These are phyloP conservation scores for Urosaurus nigricauda DNA, from an alignment of 2,797 vertebrate genomes.

Conservation along the genomic window DNA sequence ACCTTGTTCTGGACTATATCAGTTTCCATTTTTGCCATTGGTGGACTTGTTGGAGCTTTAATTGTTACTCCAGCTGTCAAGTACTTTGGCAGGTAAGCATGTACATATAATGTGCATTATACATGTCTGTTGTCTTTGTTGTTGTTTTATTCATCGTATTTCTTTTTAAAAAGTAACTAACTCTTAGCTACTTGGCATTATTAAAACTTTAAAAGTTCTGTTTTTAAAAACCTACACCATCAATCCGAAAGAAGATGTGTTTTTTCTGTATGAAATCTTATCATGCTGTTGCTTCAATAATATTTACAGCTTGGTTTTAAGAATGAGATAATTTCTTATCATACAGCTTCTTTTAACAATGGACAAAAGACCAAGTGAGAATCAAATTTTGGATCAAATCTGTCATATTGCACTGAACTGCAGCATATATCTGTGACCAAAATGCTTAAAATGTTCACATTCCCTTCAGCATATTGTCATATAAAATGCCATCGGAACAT, in stretches of 20 bases:
- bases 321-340: neutral
- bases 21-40: constrained; percentile 93
- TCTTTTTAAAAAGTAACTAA: neutral
- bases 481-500: too few species aligned
- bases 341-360: neutral
- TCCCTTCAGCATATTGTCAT: too few species aligned
- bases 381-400: too few species aligned
- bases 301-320: neutral
- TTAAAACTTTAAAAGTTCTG: too few species aligned
- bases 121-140: neutral
- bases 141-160: constrained; percentile 18
- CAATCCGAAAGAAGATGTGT: neutral
- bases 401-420: too few species aligned
- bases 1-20: constrained; percentile 94
- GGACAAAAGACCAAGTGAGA: neutral
- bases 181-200: neutral
- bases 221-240: neutral
- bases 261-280: neutral
- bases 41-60: constrained; percentile 90
- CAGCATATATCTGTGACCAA: too few species aligned
- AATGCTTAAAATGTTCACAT: too few species aligned
- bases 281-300: neutral
- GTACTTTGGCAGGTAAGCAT: constrained; percentile 88
- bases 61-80: constrained; percentile 85
- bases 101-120: neutral